Base-by-base conservation (phyloP, 2,113 vertebrate genomes). In the Saimiri boliviensis region DNA sequence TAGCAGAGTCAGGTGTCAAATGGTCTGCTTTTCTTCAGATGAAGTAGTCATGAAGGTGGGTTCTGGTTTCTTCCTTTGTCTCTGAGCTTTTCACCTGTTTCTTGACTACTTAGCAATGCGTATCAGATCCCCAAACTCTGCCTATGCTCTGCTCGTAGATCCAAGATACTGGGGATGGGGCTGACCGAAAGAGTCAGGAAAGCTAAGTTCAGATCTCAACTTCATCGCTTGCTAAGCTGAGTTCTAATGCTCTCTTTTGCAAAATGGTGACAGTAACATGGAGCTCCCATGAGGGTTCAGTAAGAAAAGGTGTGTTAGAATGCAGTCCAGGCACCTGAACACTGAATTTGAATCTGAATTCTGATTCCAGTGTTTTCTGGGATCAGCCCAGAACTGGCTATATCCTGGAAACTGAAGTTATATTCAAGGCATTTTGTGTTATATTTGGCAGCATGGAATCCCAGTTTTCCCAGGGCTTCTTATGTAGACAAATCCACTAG, bases 261-360 rank as follows among this genome's bases (percentile, higher is more conserved):
- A 56, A 83, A 91, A 16, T 56, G 66, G 20, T 74, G 47, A 74
- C 25, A 35, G 82, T 63, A 88, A 12, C 27, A 79, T n/a, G 17
- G 16, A 25, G 84, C 4, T 89, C 45, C 58, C 45, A 2, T 80
- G 54, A 88, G 32, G 21, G 42, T 42, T 45, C 60, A 23, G 17
- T 42, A 71, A 19, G 45, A 83, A 85, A 66, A 49, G 2, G 0
- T 60, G 30, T 49, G 3, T 85, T 21, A 40, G 27, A 86, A 71
- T 77, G 25, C 6, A 84, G 9, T 84, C 54, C 81, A 21, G 16
- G 45, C 19, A 63, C 37, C 56, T 71, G 37, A 96, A 89, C 68
- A 60, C 40, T 54, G 93, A 84, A 86, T 86, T 49, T 66, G 40
- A 93, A 85, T 93, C 8, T 54, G 37, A 90, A 84, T 91, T 97